Evolutionary conservation across 2,113 vertebrate genomes (phyloP), one percentile per base, ranked within the genome.

Genomic region (Brachyhypopomus gauderio): DNA sequence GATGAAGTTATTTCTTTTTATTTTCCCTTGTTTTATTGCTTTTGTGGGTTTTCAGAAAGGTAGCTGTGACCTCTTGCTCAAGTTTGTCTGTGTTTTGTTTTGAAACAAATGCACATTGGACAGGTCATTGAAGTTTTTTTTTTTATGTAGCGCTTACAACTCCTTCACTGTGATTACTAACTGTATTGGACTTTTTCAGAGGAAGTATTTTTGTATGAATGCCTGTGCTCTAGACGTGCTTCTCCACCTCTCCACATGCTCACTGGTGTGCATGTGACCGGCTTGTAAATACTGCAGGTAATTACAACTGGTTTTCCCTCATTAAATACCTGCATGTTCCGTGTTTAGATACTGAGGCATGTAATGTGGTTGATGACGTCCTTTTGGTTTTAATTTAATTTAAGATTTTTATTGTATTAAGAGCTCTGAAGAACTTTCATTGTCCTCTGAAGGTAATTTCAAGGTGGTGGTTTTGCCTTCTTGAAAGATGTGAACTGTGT

Each of bases 111-210:
- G 48, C 30, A 5, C 38, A 52, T 3, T 5, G 4, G 55, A 41
- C 74, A 20, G 74, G 22, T 77, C 23, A 67, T 72, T 52, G n/a
- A 69, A 62, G 41, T 60, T 58, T 30, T 30, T 72, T 62, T 36
- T 30, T 72, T 62, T 36, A 23, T 56, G 34, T 77, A 48, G n/a
- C 38, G 72, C 25, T 23, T 23, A 16, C n/a, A 60, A 41, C n/a
- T 63, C 52, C 20, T 52, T 77, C 78, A 80, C 86, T 85, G 81
- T 84, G 84, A 85, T 78, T 45, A 60, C 20, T 60, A 45, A 19
- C 25, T 76, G 64, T n/a, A 72, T 27, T 52, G 48, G 55, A n/a
- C 80, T 83, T 77, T 60, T 14, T 60, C 11, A 69, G 27, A 64
- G 36, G 27, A 64, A n/a, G 1, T 23, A 75, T 80, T 76, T 80